phyloP scores from a whole-genome alignment of 2,888 invertebrate genomes.

The Byasa hedistus region DNA sequence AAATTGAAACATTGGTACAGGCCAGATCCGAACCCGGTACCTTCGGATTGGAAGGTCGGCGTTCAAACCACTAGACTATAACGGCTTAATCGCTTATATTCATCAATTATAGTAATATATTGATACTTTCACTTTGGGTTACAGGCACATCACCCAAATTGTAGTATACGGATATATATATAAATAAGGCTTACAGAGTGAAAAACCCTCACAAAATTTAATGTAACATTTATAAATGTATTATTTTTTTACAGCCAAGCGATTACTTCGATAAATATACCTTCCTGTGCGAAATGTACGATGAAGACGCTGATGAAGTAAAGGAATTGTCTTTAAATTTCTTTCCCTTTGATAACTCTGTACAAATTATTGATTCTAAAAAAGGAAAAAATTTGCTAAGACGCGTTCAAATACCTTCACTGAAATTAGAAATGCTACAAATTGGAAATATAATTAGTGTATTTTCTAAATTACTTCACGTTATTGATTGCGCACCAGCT shows the following conservation, averaged over 20 bases:
- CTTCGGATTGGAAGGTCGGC: too few relatives aligned
- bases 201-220: neutral
- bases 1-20: too few relatives aligned
- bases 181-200: neutral
- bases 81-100: too few relatives aligned
- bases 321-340: conserved; percentile 86
- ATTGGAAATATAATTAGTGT: conserved; percentile 86
- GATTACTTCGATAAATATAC: conserved; percentile 78
- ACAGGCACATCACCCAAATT: too few relatives aligned
- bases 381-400: conserved; percentile 81
- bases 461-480: conserved; percentile 85
- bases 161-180: too few relatives aligned
- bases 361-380: conserved; percentile 86
- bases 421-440: conserved; percentile 84
- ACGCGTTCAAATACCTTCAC: conserved; percentile 82
- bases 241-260: conserved; percentile 51
- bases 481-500: conserved; percentile 84
- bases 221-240: neutral
- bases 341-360: conserved; percentile 87
- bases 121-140: too few relatives aligned
- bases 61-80: too few relatives aligned
- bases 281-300: conserved; percentile 92
- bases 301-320: conserved; percentile 84
- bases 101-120: too few relatives aligned
- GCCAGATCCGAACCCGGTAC: too few relatives aligned